phyloP scores from a whole-genome alignment of 2,888 invertebrate genomes.

The Lissocephala sabroskyi region DNA sequence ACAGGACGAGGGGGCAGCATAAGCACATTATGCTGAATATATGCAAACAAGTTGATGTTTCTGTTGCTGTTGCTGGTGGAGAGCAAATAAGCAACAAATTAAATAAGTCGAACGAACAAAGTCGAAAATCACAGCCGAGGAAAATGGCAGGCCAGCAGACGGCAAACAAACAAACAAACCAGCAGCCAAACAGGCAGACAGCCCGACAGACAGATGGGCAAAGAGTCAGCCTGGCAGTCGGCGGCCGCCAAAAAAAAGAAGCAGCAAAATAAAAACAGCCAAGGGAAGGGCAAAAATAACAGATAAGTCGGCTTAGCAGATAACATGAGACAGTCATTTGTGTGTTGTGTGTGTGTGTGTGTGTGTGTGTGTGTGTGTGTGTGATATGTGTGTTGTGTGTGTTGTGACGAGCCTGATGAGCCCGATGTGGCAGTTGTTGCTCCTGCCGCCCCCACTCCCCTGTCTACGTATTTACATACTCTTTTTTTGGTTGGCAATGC shows the following conservation, averaged over 20 bases:
- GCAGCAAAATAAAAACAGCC: not conserved
- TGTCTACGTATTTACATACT: too few species aligned
- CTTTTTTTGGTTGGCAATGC: too few species aligned
- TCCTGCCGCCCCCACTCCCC: too few species aligned
- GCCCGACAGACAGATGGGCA: too few species aligned
- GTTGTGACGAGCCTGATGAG: too few species aligned
- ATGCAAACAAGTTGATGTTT: not conserved
- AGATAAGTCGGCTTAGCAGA: constrained; percentile 62
- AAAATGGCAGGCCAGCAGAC: not conserved
- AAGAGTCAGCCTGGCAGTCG: too few species aligned
- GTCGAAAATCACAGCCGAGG: constrained; percentile 37
- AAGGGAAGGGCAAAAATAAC: constrained; percentile 24
- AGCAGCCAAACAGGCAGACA: too few species aligned
- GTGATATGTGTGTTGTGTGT: too few species aligned
- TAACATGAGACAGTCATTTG: constrained; percentile 66
- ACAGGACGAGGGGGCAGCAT: too few species aligned
- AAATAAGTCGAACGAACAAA: constrained; percentile 64
- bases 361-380: not conserved
- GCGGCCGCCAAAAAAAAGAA: too few species aligned
- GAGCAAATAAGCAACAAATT: constrained; percentile 60
- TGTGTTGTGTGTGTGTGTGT: constrained; percentile 27
- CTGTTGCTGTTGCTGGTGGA: constrained; percentile 22
- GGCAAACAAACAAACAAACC: too few species aligned
- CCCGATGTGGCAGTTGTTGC: not conserved
- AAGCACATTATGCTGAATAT: not conserved